Evolutionary conservation across 2,113 vertebrate species (phyloP).

Genomic region (Craseonycteris thonglongyai): DNA sequence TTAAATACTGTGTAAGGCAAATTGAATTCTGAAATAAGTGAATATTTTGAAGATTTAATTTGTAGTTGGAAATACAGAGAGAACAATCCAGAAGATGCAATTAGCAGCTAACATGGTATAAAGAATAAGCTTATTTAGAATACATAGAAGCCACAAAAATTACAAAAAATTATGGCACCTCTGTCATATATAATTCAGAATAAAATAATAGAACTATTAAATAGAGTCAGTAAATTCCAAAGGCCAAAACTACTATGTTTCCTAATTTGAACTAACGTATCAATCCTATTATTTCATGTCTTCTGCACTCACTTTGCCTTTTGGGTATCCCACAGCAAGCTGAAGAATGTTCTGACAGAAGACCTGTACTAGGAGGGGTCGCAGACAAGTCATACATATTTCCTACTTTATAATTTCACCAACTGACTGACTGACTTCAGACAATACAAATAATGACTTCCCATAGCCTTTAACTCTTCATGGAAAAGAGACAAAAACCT

Average conservation of each 20-base stretch:
- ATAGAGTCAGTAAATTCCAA: background rate
- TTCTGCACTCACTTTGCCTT: background rate
- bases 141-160: background rate
- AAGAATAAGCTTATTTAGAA: background rate
- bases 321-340: background rate
- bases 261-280: background rate
- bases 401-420: background rate
- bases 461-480: background rate
- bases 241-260: background rate
- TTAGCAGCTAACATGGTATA: background rate
- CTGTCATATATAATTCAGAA: background rate
- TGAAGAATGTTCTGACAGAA: background rate
- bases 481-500: background rate
- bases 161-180: background rate
- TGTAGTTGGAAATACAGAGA: background rate
- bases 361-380: background rate
- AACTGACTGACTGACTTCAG: background rate
- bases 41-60: background rate
- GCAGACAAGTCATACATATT: background rate
- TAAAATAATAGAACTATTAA: background rate
- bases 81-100: background rate
- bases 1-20: background rate
- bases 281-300: no score
- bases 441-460: background rate
- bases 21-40: background rate